Base-by-base conservation (phyloP, 2,113 vertebrate species). In the Nothoprocta pentlandii region DNA sequence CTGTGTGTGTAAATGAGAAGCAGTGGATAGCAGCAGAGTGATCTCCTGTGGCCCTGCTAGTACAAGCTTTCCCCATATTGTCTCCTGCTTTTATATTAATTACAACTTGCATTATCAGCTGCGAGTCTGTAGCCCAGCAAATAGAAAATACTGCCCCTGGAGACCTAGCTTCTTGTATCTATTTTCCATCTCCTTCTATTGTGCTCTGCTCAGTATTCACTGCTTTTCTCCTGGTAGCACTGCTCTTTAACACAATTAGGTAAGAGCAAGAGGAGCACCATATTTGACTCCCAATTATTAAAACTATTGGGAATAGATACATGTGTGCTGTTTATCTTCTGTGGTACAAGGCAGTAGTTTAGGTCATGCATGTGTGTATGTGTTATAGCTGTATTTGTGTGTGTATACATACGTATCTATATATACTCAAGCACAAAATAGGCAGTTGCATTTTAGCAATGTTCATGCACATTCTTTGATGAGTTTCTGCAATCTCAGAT, bases 1-100 rank as follows among this genome's bases (percentile, higher is more conserved):
- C 96, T 87, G 23, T 95, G 98, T 98, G 98, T 98, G 98, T 98
- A 98, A 99, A 98, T 98, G 98, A 98, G 98, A 98, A 98, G 97
- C 96, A 93, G 96, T 97, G 97, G 97, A 98, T 98, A 97, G 98
- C 91, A 96, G 98, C 67, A 42, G 96, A 98, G 94, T 97, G 97
- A 98, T 99, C 98, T 99, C 99, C 96, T 98, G 98, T 98, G 98
- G 98, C 98, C 98, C 97, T 87, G 92, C 97, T 95, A 97, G 98
- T 98, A 98, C 98, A 97, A 98, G 98, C 98, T 98, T 98, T 98
- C 94, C 98, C 98, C 99, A 98, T 98, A 99, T 99, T 99, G 99
- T 99, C 98, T 99, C 98, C 98, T 98, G 98, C 99, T 99, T 99
- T 99, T 99, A 99, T 99, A 99, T 99, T 99, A 99, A 99, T 99